Base-by-base conservation (phyloP, 2,113 vertebrate genomes). In the Megaceryle torquata region DNA sequence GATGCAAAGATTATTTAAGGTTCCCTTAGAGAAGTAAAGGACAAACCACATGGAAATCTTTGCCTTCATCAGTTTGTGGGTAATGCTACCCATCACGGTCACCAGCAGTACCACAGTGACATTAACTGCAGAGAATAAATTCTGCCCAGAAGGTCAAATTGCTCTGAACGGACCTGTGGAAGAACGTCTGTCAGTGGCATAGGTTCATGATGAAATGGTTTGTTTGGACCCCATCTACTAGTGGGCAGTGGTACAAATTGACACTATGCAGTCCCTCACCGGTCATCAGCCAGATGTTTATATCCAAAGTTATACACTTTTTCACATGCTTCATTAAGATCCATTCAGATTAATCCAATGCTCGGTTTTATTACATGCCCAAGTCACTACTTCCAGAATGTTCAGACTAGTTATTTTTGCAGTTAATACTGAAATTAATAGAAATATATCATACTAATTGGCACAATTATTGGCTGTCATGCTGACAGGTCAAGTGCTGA, bases 261-360 rank as follows among this genome's bases (percentile, higher is more conserved):
- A 43, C 53, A 43, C 39, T 69, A 43, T 10, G 33, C 53, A 69
- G 69, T 94, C 88, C 61, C 82, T 89, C 54, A 82, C 53, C 0
- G 0, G 35, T 92, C 82, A 93, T 96, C 80, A 95, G 92, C 86
- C 95, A 97, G 93, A 94, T 95, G 90, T 97, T 93, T 96, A 71
- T 94, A 71, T 71, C 53, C 80, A 90, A 94, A 96, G 91, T 95
- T 81, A 95, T 69, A 48, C 57, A 84, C 61, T 85, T 94, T 91
- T 95, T 94, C 87, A 71, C 71, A 95, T 63, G 87, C 87, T 95
- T 91, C 94, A 91, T 96, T 95, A 95, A 93, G 76, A 95, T 71
- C 64, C 53, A 93, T 93, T 95, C 93, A 93, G 95, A 91, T 82
- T 68, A 92, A 93, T 64, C 69, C 59, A 90, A 5, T 57, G 35